A percentile compares a stretch with the other conserved stretches of the same genome.
phyloP scores from a whole-genome alignment of 30 jellyfish, hydroid and myxozoan species.

The Cassiopea xamachana region DNA sequence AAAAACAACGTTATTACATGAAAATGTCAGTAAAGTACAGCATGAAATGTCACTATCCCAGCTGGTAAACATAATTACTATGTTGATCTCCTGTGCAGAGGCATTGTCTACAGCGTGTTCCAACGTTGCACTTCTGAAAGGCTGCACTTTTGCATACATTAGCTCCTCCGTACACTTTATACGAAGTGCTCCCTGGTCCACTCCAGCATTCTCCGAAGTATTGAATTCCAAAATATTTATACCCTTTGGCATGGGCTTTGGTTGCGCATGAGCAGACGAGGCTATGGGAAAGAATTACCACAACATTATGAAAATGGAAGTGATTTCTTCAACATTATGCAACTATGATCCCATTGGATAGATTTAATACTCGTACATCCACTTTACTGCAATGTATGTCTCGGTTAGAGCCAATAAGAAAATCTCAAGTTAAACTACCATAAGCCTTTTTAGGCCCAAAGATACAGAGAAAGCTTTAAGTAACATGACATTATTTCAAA shows the following conservation, averaged over 20 bases:
- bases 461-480: no score
- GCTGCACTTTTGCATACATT: conserved; percentile 22
- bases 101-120: neutral
- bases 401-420: no score
- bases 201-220: conserved; percentile 75
- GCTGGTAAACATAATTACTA: conserved; percentile 1
- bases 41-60: neutral
- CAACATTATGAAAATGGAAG: no score
- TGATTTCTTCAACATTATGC: no score
- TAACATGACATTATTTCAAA: no score
- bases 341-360: no score
- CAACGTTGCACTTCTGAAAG: conserved; percentile 24
- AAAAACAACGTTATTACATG: no score
- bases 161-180: conserved; percentile 26
- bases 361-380: no score
- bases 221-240: conserved; percentile 47
- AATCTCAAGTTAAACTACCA: no score
- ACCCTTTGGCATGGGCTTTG: conserved; percentile 34
- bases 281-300: neutral
- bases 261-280: conserved; percentile 43
- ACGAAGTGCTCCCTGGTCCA: conserved; percentile 31
- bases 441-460: no score
- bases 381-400: no score
- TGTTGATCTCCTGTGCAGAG: conserved; percentile 45
- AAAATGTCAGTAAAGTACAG: neutral